A percentile compares a stretch with the other conserved stretches of the same genome.
Evolutionary conservation across 2,797 vertebrate genomes (phyloP).

Genomic region (Pseudochirops corinnae): DNA sequence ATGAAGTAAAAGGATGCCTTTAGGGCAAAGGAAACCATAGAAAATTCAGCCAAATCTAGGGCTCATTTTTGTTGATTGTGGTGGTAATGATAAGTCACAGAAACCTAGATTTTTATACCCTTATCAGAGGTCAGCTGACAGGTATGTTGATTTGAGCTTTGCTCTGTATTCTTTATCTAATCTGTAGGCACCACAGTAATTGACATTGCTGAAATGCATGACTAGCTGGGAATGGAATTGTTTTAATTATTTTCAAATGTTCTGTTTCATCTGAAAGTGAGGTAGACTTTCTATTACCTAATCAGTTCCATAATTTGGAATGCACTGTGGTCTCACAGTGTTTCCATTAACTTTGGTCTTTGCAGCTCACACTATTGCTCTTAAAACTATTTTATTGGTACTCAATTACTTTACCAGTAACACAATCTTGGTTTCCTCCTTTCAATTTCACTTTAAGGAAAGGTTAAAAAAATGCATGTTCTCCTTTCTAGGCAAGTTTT

Average conservation of each 20-base stretch:
- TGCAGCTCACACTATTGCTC: not conserved
- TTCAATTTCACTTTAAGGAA: not conserved
- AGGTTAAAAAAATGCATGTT: not conserved
- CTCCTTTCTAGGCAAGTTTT: not conserved
- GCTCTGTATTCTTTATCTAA: rapidly evolving
- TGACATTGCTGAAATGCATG: not conserved
- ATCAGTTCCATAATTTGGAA: not conserved
- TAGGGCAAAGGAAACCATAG: not conserved
- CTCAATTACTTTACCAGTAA: not conserved
- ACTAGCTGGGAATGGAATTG: not conserved
- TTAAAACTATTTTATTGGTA: conserved; percentile 5
- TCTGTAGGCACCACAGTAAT: rapidly evolving
- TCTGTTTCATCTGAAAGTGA: not conserved
- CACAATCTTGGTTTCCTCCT: not conserved
- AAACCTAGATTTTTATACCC: too few species aligned
- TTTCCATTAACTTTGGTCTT: not conserved
- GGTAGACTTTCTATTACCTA: not conserved
- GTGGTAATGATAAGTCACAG: not conserved
- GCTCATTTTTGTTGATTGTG: rapidly evolving
- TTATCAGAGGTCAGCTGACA: not conserved
- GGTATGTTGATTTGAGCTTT: too few species aligned
- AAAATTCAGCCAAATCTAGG: rapidly evolving
- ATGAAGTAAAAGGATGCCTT: not conserved
- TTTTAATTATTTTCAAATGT: not conserved
- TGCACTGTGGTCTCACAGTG: rapidly evolving